A percentile compares a stretch with the other conserved stretches of the same genome.
phyloP scores from a whole-genome alignment of 2,888 invertebrate genomes.

The Ecdyonurus torrentis region DNA sequence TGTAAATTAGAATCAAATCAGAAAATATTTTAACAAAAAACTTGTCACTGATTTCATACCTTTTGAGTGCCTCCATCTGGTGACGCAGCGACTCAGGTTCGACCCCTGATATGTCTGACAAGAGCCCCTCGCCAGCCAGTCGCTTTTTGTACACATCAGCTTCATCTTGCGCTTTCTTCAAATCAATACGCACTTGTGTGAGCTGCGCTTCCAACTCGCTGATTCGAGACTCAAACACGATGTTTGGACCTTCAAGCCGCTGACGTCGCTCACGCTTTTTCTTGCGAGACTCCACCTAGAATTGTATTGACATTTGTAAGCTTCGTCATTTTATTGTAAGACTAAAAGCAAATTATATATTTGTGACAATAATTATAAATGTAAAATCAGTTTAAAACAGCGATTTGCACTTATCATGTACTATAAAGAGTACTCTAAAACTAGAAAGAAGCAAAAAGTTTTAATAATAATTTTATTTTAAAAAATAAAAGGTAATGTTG shows the following conservation, averaged over 20 bases:
- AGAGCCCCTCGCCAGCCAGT: conserved; percentile 12
- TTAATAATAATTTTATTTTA: not conserved
- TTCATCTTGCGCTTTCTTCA: conserved; percentile 53
- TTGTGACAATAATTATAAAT: conserved; percentile 2
- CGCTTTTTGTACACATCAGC: conserved; percentile 33
- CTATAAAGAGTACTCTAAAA: too few relatives aligned
- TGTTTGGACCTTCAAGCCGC: conserved; percentile 52
- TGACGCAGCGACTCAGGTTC: conserved; percentile 45
- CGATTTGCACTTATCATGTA: too few relatives aligned
- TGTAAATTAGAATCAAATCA: too few relatives aligned
- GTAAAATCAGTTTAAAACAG: too few relatives aligned
- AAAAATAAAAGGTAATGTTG: conserved; percentile 2
- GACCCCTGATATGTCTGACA: conserved; percentile 19
- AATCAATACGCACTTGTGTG: conserved; percentile 56
- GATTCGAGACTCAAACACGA: conserved; percentile 69
- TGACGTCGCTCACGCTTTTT: conserved; percentile 18
- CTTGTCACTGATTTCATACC: conserved; percentile 25
- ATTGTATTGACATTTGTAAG: too few relatives aligned
- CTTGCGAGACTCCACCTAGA: conserved; percentile 5
- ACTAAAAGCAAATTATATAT: too few relatives aligned
- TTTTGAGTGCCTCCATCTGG: conserved; percentile 51
- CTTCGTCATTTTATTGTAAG: too few relatives aligned
- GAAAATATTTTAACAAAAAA: not conserved
- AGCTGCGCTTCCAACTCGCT: conserved; percentile 71
- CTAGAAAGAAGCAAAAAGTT: not conserved